Base-by-base conservation (phyloP, 2,113 vertebrate genomes). In the Clarias macrocephalus region DNA sequence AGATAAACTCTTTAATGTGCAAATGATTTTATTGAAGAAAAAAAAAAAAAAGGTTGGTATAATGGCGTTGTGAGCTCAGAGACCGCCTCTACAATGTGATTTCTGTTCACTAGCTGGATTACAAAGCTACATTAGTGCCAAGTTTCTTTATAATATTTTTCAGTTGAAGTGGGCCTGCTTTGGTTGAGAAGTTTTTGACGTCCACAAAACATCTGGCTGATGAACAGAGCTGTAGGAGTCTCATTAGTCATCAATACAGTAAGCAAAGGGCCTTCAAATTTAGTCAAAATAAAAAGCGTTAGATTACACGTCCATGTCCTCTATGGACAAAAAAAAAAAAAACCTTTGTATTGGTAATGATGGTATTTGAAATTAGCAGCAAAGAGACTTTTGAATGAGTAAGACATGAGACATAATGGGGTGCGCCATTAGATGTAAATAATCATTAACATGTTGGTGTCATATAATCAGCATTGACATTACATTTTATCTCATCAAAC, bases 11-110 rank as follows among this genome's bases (percentile, higher is more conserved):
- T 19, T 59, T 16, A 15, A 54, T 85, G n/a, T 42, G 82, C n/a
- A 73, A 65, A 80, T 82, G 37, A 57, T 60, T 42, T 85, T 59
- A 19, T 25, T 30, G 21, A 37, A 76, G 83, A 52, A 66, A 83
- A 70, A 85, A 57, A 37, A 76, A 86, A 54, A 68, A 83, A 70
- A 87, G 57, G 76, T 68, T 65, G 87, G 56, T 60, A n/a, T 77
- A 42, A 87, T 77, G 77, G 60, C 82, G 77, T 33, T 85, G 60
- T n/a, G 70, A 86, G 52, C 16, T 72, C 42, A 62, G 56, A 86
- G 70, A 86, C 65, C 21, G 66, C 48, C 85, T 85, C 66, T 30
- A 68, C 66, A 76, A 82, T 79, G 88, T 80, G 75, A 73, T 82
- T 66, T 76, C 68, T 12, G 4, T 25, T 25, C 65, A 80, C 52